phyloP scores from a whole-genome alignment of 2,797 vertebrate species.

The Poeciliopsis paucimaculata region DNA sequence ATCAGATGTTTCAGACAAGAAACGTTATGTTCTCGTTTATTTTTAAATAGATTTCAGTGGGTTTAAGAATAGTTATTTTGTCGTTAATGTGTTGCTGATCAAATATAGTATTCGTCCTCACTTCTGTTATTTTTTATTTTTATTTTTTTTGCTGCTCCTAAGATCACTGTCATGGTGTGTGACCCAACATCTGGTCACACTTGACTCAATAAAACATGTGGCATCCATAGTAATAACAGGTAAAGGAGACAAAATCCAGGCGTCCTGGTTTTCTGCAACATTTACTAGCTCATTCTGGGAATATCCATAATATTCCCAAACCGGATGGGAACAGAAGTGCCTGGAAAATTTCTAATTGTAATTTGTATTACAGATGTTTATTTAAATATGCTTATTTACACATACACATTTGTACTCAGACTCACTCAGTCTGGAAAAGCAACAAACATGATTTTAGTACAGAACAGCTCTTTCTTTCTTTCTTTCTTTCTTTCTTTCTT shows the following conservation, averaged over 20 bases:
- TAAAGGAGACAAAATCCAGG: background rate
- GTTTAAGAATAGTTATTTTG: background rate
- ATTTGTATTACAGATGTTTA: background rate
- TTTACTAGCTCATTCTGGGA: background rate
- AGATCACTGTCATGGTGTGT: background rate
- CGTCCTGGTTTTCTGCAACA: background rate
- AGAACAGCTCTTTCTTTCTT: no score
- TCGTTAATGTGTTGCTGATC: background rate
- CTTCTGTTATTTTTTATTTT: background rate
- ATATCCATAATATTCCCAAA: background rate
- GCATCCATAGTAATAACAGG: background rate
- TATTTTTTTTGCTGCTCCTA: background rate
- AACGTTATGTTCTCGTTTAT: background rate
- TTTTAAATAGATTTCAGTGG: background rate
- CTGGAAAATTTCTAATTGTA: background rate
- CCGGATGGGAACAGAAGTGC: background rate
- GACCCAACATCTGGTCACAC: background rate
- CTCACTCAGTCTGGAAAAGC: background rate
- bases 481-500: no score
- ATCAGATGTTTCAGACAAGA: slow-evolving; percentile 1
- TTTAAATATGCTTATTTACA: background rate
- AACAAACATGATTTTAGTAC: background rate
- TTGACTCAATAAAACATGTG: background rate
- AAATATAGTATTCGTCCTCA: background rate
- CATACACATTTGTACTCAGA: background rate